Base-by-base conservation (phyloP, 2,797 vertebrate species). In the Myiotriccus ornatus region DNA sequence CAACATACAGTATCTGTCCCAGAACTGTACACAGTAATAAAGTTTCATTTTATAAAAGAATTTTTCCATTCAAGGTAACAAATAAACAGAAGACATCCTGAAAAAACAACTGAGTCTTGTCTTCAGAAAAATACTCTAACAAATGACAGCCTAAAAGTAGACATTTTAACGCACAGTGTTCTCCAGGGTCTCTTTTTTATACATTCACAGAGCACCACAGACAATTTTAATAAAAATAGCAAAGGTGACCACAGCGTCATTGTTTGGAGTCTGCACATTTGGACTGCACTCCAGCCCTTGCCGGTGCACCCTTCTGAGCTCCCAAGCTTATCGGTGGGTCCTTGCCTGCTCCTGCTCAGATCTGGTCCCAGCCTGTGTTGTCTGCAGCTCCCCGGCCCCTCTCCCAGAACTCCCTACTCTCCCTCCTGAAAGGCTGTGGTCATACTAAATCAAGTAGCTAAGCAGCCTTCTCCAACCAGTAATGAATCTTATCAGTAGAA, bases 321-420 rank as follows among this genome's bases (percentile, higher is more conserved):
- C 60, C 64, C 56, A 85, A n/a, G 24, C 30, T 60, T n/a, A 32
- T 10, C 1, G 0, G 11, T 37, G 64, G 3, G 20, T 80, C 55
- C 52, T 32, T 35, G 37, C 7, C 52, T 28, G 39, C 41, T 76
- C 59, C 50, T 2, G 1, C 23, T 85, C 55, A 65, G 67, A 53
- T 6, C 6, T 9, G 2, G 8, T 18, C 25, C 25, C 46, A 82
- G 28, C 3, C 57, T 1, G 0, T 7, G 4, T 3, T 28, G 9
- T n/a, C 19, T 0, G 0, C 47, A 74, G 27, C 24, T 73, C 46
- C 47, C 18, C 2, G 1, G 9, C 10, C 14, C n/a, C 18, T 60
- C 55, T 59, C 34, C 65, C 20, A 2, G 5, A 28, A 69, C 12
- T 22, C 43, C 0, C 0, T 3, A 53, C 2, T 56, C 44, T 68